These are phyloP conservation scores for Elysia crispata DNA, from an alignment of 2,888 invertebrate species.

Conservation along the genomic window DNA sequence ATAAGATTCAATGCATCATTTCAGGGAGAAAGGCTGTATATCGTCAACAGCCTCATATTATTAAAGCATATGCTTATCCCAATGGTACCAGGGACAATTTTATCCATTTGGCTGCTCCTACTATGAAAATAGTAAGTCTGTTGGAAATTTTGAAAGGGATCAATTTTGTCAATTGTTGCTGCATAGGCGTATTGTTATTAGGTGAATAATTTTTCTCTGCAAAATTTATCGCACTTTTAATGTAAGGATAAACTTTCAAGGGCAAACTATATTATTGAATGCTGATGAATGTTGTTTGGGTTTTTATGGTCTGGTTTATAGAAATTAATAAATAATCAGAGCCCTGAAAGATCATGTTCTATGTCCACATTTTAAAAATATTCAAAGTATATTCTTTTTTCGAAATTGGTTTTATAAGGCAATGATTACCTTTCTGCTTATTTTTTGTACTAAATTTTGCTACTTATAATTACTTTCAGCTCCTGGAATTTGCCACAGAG, in stretches of 20 bases:
- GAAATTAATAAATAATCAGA: too few relatives aligned
- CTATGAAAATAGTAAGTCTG: conserved; percentile 71
- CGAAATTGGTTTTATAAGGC: background rate
- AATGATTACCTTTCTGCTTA: background rate
- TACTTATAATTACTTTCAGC: conserved; percentile 60
- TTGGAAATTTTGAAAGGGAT: too few relatives aligned
- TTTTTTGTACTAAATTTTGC: too few relatives aligned
- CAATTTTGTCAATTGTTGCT: too few relatives aligned
- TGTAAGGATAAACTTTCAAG: too few relatives aligned
- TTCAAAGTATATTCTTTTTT: background rate
- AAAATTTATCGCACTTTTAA: too few relatives aligned
- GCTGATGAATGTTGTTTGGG: too few relatives aligned
- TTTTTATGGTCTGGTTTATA: too few relatives aligned
- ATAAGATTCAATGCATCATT: conserved; percentile 1
- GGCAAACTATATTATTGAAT: too few relatives aligned
- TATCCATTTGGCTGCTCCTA: conserved; percentile 73
- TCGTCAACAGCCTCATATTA: conserved; percentile 67
- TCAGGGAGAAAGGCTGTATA: conserved; percentile 54
- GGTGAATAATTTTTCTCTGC: too few relatives aligned
- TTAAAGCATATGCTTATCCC: conserved; percentile 72
- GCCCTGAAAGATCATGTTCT: too few relatives aligned
- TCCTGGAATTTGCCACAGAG: conserved; percentile 75
- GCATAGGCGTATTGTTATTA: too few relatives aligned
- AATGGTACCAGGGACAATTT: conserved; percentile 72
- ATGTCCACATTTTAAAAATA: background rate